Base-by-base conservation (phyloP, 2,113 vertebrate genomes). In the Scytalopus superciliaris region DNA sequence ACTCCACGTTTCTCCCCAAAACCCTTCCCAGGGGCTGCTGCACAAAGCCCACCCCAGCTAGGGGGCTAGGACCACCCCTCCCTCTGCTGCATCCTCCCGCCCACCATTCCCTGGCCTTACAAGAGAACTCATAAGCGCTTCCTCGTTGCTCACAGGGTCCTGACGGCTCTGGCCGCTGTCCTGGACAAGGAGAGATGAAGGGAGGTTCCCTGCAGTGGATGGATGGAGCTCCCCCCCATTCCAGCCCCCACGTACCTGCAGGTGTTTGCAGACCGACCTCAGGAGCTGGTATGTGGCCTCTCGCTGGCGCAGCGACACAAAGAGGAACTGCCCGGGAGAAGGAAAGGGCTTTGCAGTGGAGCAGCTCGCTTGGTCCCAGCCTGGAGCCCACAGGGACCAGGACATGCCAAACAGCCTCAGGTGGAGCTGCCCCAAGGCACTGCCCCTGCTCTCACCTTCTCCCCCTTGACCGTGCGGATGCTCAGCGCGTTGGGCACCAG, bases 401-500 rank as follows among this genome's bases (percentile, higher is more conserved):
- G 25, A 42, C 66, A 15, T 7, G 33, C 35, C 45, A 23, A 21
- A n/a, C 0, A 45, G 12, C 69, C 33, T 49, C 0, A 1, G 52
- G 24, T 30, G 9, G 49, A 57, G 56, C 72, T 19, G 35, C 7
- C 27, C 37, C 25, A 10, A 37, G 30, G 44, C 45, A 12, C 35
- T 3, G 0, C 9, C 13, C 57, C 23, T 0, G 0, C 31, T 67
- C 97, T 87, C 44, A 98, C 99, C 98, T 99, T 99, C 22, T 99
- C 98, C n/a, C 98, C 98, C 2, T 97, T 84, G 2, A 56, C 77
- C 4, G 98, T 99, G 55, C 98, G 98, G 79, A 99, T 74, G 10
- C 98, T 98, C 93, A 99, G 93, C 11, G 98, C 98, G 1, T 99
- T 99, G 49, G 99, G 99, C 33, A 99, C 98, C 69, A 99, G 96